These are phyloP conservation scores for Connochaetes taurinus DNA, from an alignment of 2,113 vertebrate genomes.

Conservation along the genomic window DNA sequence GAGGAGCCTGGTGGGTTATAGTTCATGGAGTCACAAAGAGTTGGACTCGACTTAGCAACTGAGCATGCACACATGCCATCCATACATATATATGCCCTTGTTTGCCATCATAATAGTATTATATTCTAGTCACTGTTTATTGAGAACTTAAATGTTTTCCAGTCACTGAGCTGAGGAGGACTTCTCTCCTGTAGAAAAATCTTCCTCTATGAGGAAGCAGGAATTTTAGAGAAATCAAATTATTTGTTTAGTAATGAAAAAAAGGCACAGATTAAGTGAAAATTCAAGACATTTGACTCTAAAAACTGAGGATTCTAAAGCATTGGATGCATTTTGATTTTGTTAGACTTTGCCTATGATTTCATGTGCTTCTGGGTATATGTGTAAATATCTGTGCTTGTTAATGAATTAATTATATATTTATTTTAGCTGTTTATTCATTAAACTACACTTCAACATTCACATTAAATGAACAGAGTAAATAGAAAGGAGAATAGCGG, in stretches of 20 bases:
- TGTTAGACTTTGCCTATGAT: neutral
- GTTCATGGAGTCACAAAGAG: neutral
- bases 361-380: neutral
- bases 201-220: neutral
- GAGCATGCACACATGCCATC: neutral
- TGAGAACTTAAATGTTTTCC: neutral
- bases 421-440: neutral
- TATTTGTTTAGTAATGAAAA: neutral
- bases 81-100: neutral
- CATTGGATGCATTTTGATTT: neutral
- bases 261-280: neutral
- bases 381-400: neutral
- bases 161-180: neutral
- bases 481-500: neutral
- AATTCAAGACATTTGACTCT: neutral
- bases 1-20: neutral
- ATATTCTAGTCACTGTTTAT: neutral
- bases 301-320: neutral
- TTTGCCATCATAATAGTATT: neutral
- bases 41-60: accelerated
- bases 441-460: neutral
- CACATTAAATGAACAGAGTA: neutral
- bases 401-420: neutral
- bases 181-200: neutral
- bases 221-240: neutral